phyloP scores from a whole-genome alignment of 2,797 vertebrate genomes.

The Pangasius larnaudii region DNA sequence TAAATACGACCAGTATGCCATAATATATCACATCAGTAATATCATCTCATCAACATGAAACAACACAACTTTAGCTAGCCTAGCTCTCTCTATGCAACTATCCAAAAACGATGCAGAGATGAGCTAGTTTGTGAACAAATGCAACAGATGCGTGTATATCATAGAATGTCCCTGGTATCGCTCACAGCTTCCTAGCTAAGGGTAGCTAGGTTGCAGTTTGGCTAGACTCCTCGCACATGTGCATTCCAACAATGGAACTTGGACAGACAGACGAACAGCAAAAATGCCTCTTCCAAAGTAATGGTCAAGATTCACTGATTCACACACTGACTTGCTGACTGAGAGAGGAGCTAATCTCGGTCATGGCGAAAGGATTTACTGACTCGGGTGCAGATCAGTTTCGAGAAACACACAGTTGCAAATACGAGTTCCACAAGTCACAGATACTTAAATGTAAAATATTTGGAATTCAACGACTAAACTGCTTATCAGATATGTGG shows the following conservation, averaged over 20 bases:
- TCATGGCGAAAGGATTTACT: not conserved
- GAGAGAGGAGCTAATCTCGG: not conserved
- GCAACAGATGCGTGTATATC: not conserved
- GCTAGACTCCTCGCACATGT: not conserved
- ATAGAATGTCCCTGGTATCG: too few species aligned
- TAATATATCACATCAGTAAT: too few species aligned
- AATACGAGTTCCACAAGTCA: not conserved
- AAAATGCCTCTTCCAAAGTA: not conserved
- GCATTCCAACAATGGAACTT: not conserved
- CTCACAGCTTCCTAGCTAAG: not conserved
- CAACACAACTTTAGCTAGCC: not conserved
- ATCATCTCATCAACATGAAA: not conserved
- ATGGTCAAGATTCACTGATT: not conserved
- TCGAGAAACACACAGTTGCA: not conserved
- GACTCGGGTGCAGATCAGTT: not conserved
- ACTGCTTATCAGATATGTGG: not conserved
- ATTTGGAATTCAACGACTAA: not conserved
- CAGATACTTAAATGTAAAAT: not conserved
- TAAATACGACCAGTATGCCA: not conserved
- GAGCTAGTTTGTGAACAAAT: not conserved
- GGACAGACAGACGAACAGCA: not conserved
- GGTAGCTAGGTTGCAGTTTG: not conserved
- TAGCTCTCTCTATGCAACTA: not conserved
- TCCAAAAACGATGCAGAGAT: not conserved
- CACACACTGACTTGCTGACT: not conserved